These are phyloP conservation scores for Tragulus kanchil DNA, from an alignment of 2,113 vertebrate genomes.

Conservation along the genomic window DNA sequence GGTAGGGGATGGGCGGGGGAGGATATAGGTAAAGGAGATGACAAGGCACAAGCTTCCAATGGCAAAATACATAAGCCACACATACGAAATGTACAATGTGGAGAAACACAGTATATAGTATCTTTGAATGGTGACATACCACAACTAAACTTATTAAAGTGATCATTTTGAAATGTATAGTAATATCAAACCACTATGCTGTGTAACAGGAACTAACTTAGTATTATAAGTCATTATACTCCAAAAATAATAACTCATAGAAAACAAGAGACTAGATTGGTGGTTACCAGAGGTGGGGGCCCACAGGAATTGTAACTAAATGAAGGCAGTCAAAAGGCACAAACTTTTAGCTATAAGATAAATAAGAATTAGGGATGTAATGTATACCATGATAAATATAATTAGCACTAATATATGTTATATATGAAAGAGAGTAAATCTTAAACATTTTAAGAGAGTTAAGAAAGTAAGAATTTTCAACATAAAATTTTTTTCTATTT, in stretches of 20 bases:
- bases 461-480: neutral
- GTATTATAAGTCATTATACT: neutral
- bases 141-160: neutral
- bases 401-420: neutral
- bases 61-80: neutral
- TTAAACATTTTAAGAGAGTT: too few relatives aligned
- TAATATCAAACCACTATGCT: neutral
- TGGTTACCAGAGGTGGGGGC: neutral
- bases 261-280: neutral
- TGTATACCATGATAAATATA: neutral
- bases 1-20: neutral
- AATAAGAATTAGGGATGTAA: neutral
- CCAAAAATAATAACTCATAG: neutral
- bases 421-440: neutral
- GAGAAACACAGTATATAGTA: neutral
- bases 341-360: neutral
- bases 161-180: neutral
- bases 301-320: neutral
- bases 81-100: neutral
- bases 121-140: neutral
- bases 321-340: neutral
- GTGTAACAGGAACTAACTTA: neutral
- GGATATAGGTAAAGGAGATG: neutral
- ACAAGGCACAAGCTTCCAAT: neutral
- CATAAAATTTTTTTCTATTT: neutral